Evolutionary conservation across 1,140 invertebrate species (phyloP), one percentile per base, ranked within the genome.

Genomic region (Camponotus vicinus): DNA sequence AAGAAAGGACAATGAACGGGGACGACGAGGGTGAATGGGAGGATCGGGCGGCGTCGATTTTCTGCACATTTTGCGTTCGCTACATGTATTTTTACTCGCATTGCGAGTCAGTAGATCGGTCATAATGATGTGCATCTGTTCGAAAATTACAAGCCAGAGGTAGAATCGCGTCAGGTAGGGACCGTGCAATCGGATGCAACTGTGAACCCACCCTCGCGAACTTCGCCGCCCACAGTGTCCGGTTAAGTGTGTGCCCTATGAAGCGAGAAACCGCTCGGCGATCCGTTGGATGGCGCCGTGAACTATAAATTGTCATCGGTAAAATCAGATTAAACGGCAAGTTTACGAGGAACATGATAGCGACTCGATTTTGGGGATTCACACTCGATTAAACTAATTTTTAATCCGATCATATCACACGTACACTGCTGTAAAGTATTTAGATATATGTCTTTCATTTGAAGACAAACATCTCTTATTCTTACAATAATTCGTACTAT

Each of bases 61-160:
- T 59, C 5, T 13, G 52, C 59, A 13, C 15, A 59, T 21, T 57
- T 57, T 15, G 37, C 40, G 37, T 21, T 5, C 2, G 1, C 15
- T 79, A 13, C 37, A 15, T 37, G 21, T 78, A 66, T 70, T 57
- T 57, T 13, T 18, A 34, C 18, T 57, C 66, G 67, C 66, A 45
- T 57, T 69, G 34, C 34, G 34, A 85, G 45, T 49, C 59, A 18
- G 42, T 18, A 52, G 11, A 34, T 1, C 42, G 45, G 11, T 67
- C 52, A 37, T 67, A 80, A 88, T 75, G 73, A 49, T 40, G 73
- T 18, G 42, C 80, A 79, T 69, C 61, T 77, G 45, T 63, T 64
- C 49, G 66, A 88, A 88, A 77, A 88, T 89, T 75, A 80, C 59
- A 89, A 73, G 67, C 73, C 67, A 69, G 27, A 67, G 86, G 84